phyloP scores from a whole-genome alignment of 2,113 vertebrate species.

The Gymnocephalus cernua region DNA sequence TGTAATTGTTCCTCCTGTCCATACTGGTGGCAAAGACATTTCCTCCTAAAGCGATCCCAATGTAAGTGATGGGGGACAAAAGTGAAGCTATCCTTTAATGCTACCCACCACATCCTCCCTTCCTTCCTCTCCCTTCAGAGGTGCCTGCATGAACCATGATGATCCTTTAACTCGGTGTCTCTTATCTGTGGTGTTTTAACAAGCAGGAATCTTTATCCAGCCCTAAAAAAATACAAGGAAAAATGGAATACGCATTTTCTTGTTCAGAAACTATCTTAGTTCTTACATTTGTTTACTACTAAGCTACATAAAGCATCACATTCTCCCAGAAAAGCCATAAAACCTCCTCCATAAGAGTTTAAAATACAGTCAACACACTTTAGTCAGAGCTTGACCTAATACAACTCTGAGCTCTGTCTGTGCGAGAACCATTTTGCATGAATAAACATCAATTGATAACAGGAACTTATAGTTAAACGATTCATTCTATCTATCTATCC shows the following conservation, averaged over 20 bases:
- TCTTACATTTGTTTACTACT: not conserved
- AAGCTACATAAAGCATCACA: not conserved
- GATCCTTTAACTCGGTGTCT: not conserved
- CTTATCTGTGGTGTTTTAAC: constrained; percentile 1
- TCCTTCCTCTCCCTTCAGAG: not conserved
- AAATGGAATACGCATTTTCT: not conserved
- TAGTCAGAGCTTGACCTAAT: not conserved
- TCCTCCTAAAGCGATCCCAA: not conserved
- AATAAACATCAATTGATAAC: too few relatives aligned
- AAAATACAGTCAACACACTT: not conserved
- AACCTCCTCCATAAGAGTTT: not conserved
- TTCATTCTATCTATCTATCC: not conserved
- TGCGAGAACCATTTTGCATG: too few relatives aligned
- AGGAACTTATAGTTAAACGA: too few relatives aligned
- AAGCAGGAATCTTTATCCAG: not conserved
- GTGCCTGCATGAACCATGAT: not conserved
- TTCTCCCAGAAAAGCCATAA: not conserved
- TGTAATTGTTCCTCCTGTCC: not conserved
- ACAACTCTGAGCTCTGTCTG: too few relatives aligned
- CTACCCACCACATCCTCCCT: not conserved
- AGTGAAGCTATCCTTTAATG: not conserved
- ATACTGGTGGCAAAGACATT: not conserved
- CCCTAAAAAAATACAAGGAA: not conserved
- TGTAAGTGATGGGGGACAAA: not conserved
- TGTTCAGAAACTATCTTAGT: not conserved